Percentiles rank a stretch among this genome's conserved stretches.
Conservation (phyloP, 2,113 vertebrate genomes). For the Fulmarus glacialis region DNA sequence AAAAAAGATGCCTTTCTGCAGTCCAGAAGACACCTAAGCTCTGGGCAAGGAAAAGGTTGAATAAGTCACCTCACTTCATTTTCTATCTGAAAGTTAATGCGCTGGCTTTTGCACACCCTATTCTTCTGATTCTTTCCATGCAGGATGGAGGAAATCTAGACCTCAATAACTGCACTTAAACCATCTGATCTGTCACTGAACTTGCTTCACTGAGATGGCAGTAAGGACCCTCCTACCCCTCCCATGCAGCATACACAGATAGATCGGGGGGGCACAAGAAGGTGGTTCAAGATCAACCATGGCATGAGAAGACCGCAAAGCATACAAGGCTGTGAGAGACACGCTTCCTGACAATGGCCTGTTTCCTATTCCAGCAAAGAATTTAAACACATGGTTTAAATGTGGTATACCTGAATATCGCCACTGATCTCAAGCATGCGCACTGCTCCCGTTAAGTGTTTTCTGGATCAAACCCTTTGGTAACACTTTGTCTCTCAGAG, state of each 20-base stretch:
- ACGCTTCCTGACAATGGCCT: not conserved
- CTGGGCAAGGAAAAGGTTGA: not conserved
- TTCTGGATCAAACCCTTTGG: not conserved
- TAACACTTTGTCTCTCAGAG: not conserved
- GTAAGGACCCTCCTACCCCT: not conserved
- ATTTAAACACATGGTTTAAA: not conserved
- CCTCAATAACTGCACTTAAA: not conserved
- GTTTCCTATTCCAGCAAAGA: not conserved
- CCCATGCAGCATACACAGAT: not conserved
- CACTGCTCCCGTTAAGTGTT: not conserved
- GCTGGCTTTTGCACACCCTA: not conserved
- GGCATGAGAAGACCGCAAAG: not conserved
- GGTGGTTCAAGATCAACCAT: not conserved
- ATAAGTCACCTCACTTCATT: not conserved
- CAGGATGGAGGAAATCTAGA: not conserved
- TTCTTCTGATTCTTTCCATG: not conserved
- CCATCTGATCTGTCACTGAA: not conserved
- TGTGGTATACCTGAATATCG: not conserved
- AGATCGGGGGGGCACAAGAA: not conserved
- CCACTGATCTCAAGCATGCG: not conserved
- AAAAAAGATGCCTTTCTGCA: not conserved
- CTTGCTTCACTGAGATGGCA: not conserved
- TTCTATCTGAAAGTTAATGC: not conserved
- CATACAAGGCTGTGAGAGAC: not conserved
- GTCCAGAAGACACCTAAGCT: not conserved